phyloP scores from a whole-genome alignment of 2,113 vertebrate species.

The Chaetops frenatus region DNA sequence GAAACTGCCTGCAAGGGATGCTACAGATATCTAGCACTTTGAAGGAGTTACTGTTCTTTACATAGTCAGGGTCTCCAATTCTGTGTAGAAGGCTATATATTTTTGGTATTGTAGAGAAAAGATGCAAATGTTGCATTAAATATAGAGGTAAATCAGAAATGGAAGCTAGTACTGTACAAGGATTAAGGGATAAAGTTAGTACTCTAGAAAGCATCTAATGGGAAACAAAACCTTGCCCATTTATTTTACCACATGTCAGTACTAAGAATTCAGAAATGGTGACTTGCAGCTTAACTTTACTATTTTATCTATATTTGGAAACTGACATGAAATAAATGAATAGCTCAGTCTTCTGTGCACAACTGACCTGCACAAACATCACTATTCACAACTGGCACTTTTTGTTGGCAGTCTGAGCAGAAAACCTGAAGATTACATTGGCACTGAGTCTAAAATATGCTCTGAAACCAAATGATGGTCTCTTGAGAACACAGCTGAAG shows the following conservation, averaged over 20 bases:
- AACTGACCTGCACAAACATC: constrained; percentile 39
- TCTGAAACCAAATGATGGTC: constrained; percentile 26
- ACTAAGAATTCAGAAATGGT: background rate
- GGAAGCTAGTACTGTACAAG: background rate
- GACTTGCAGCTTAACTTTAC: background rate
- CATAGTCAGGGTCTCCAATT: background rate
- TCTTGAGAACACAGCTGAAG: constrained; percentile 22
- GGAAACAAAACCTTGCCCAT: background rate
- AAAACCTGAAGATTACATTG: constrained; percentile 59
- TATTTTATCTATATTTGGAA: constrained; percentile 19
- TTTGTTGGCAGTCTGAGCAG: constrained; percentile 49
- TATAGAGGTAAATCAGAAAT: background rate
- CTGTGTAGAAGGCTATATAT: background rate
- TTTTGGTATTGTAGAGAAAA: background rate
- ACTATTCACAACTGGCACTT: constrained; percentile 54
- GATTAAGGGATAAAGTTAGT: background rate
- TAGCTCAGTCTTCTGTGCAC: constrained; percentile 16
- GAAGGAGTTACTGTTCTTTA: background rate
- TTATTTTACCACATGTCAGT: background rate
- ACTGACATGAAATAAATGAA: constrained; percentile 8
- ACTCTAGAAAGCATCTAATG: background rate
- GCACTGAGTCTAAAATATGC: constrained; percentile 7
- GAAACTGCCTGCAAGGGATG: background rate
- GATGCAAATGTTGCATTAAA: background rate
- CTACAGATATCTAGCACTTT: background rate